Base-by-base conservation (phyloP, 53 echinoderm and acorn worm species). In the Paracentrotus lividus region DNA sequence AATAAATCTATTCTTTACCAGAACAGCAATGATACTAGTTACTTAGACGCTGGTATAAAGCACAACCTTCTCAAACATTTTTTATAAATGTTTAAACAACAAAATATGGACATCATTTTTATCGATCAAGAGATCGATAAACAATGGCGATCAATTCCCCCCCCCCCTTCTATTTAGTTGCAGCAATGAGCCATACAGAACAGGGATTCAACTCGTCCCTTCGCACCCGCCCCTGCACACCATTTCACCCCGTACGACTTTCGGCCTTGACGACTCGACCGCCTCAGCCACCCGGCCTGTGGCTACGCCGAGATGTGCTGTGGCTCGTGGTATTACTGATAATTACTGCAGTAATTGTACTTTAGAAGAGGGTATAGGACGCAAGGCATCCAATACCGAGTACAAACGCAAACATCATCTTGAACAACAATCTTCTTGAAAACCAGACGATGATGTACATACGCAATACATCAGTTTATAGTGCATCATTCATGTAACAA, bases 261-360 rank as follows among this genome's bases (percentile, higher is more conserved):
- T 72, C 72, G 72, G 36, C 72, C 72, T 72, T 72, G 40, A 40
- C 72, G 72, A 15, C 13, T 72, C 72, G 72, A 72, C 72, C 32
- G 72, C 32, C 18, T 18, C 38, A 36, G 72, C 72, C 40, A 72
- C 72, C 40, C 72, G 36, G n/a, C 72, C 72, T 38, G 16, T 18
- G 72, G 72, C 38, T 38, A 38, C 31, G 34, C 38, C 72, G 72
- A 69, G 40, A 36, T 9, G 72, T 16, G 16, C 36, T 18, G 36
- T 18, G 36, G 16, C 40, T 72, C 72, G 36, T 72, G 72, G 36
- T 72, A 38, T 38, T 40, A 16, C 3, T 0, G 18, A 72, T 64
- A 72, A 40, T 72, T 40, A 40, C 40, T 40, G 16, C 40, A 20
- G 72, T 40, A 40, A 36, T 18, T 72, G 15, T 72, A 16, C 40